Evolutionary conservation across 2,113 vertebrate genomes (phyloP).

Genomic region (Motacilla tschutschensis): DNA sequence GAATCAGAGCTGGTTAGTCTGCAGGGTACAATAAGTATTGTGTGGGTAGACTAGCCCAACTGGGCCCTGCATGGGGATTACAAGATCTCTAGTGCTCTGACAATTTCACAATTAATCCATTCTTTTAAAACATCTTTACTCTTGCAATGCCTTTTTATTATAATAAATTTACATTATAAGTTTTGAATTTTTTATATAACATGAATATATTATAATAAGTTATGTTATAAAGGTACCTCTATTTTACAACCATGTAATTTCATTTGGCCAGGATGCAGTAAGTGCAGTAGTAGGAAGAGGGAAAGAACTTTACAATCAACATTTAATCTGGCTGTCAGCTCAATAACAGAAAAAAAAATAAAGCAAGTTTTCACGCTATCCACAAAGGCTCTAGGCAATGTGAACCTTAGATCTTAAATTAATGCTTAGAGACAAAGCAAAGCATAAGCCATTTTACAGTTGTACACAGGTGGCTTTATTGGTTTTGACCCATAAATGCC

Average conservation of each 20-base stretch:
- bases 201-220: neutral
- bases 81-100: neutral
- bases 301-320: neutral
- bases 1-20: neutral
- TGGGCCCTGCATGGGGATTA: neutral
- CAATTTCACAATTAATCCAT: neutral
- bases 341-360: neutral
- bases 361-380: neutral
- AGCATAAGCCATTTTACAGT: neutral
- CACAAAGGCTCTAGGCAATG: neutral
- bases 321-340: neutral
- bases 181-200: neutral
- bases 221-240: neutral
- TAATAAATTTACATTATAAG: neutral
- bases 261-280: neutral
- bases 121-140: neutral
- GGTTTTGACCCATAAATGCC: conserved; percentile 3
- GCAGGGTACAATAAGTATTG: neutral
- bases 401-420: neutral
- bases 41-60: neutral
- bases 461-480: neutral
- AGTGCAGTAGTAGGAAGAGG: neutral
- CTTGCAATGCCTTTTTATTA: neutral
- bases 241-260: neutral
- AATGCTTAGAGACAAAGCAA: neutral